These are phyloP conservation scores for Pogonocichla stellata DNA, from an alignment of 2,113 vertebrate species.

Conservation along the genomic window DNA sequence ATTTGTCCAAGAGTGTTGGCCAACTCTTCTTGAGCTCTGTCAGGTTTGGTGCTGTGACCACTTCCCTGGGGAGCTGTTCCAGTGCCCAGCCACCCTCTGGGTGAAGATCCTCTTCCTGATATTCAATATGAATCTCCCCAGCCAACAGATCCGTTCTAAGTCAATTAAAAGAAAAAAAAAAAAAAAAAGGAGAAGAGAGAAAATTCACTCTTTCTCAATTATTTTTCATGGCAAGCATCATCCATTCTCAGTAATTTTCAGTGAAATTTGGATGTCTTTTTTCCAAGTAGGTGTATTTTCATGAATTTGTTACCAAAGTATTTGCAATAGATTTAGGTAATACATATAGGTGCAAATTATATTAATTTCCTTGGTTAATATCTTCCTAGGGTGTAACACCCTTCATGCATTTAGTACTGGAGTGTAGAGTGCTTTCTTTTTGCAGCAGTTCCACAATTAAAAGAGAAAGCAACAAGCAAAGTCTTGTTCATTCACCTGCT, in stretches of 20 bases:
- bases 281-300: not conserved
- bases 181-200: not conserved
- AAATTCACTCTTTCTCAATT: not conserved
- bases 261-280: not conserved
- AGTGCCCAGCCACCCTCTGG: too few relatives aligned
- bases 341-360: not conserved
- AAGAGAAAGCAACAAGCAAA: not conserved
- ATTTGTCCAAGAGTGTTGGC: not conserved
- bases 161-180: not conserved
- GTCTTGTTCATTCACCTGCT: not conserved
- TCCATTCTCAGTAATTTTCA: not conserved
- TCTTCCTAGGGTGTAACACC: not conserved
- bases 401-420: not conserved
- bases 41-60: not conserved
- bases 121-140: accelerated
- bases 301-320: not conserved
- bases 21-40: not conserved
- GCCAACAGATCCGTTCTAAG: accelerated
- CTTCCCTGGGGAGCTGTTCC: not conserved
- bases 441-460: not conserved
- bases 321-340: not conserved
- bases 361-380: not conserved
- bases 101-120: not conserved
- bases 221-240: not conserved
- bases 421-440: not conserved